These are phyloP conservation scores for Endomychus coccineus DNA, from an alignment of 2,888 invertebrate genomes.

Conservation along the genomic window DNA sequence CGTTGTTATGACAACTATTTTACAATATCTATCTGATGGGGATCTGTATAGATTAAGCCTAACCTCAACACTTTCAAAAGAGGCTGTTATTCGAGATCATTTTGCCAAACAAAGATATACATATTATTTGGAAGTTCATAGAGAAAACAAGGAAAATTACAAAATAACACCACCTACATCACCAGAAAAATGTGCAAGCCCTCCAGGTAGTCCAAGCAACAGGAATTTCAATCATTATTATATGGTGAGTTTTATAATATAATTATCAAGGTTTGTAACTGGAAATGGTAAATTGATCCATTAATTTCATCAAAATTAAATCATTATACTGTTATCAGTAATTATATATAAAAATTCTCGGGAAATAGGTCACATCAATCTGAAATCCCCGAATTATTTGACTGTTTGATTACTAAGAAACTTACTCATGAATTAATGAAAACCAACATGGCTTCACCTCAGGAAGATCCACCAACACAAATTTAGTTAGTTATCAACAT, in stretches of 20 bases:
- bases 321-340: no score
- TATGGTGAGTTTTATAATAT: slow-evolving; percentile 20
- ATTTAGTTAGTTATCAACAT: no score
- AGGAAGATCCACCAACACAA: no score
- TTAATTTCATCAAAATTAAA: no score
- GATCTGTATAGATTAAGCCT: slow-evolving; percentile 35
- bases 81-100: slow-evolving; percentile 22
- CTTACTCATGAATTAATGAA: no score
- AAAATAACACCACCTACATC: slow-evolving; percentile 32
- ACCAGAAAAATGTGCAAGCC: slow-evolving; percentile 14
- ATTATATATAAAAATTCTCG: no score
- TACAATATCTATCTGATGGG: slow-evolving; percentile 31
- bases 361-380: no score
- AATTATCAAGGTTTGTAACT: no score
- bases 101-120: slow-evolving; percentile 23
- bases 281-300: no score
- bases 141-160: slow-evolving; percentile 33
- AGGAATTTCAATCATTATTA: slow-evolving; percentile 25
- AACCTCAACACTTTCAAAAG: slow-evolving; percentile 27
- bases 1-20: slow-evolving; percentile 32
- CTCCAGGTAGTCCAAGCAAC: slow-evolving; percentile 15
- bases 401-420: no score
- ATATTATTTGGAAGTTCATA: slow-evolving; percentile 22
- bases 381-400: no score
- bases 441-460: no score